phyloP scores from a whole-genome alignment of 1,140 invertebrate genomes.

The Glossosoma conforme region DNA sequence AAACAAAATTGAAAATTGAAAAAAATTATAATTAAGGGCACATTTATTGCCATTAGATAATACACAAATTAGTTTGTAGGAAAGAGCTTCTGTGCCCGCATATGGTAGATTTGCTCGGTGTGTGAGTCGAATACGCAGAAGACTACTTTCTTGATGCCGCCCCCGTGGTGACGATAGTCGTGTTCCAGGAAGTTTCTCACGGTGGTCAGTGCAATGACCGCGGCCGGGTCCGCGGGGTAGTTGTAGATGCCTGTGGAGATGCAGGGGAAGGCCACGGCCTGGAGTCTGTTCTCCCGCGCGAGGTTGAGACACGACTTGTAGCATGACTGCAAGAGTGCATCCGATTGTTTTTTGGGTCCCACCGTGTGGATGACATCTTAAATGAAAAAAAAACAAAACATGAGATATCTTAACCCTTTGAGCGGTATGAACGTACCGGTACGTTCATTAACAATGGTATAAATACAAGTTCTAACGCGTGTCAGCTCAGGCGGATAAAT shows the following conservation, averaged over 20 bases:
- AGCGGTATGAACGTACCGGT: no score
- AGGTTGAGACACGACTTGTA: conserved; percentile 64
- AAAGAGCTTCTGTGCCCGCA: no score
- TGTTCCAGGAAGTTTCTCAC: conserved; percentile 64
- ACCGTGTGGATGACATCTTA: conserved; percentile 81
- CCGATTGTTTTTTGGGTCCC: conserved; percentile 69
- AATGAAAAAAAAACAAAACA: conserved; percentile 34
- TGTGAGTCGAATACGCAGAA: conserved; percentile 73
- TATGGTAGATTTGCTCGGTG: conserved; percentile 73
- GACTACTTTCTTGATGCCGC: conserved; percentile 67
- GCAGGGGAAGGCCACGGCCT: conserved; percentile 76
- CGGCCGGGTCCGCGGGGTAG: conserved; percentile 72
- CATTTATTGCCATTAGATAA: no score
- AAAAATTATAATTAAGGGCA: no score
- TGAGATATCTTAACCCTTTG: background rate
- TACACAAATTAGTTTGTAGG: no score
- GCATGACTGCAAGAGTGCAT: conserved; percentile 59
- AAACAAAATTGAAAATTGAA: no score
- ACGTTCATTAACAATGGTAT: no score
- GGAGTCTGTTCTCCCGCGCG: conserved; percentile 56
- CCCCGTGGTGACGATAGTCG: conserved; percentile 38
- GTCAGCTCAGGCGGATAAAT: no score
- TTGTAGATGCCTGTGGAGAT: conserved; percentile 84
- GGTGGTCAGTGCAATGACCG: conserved; percentile 64
- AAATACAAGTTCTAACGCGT: no score